Base-by-base conservation (phyloP, 1,140 invertebrate genomes). In the Conus betulinus region DNA sequence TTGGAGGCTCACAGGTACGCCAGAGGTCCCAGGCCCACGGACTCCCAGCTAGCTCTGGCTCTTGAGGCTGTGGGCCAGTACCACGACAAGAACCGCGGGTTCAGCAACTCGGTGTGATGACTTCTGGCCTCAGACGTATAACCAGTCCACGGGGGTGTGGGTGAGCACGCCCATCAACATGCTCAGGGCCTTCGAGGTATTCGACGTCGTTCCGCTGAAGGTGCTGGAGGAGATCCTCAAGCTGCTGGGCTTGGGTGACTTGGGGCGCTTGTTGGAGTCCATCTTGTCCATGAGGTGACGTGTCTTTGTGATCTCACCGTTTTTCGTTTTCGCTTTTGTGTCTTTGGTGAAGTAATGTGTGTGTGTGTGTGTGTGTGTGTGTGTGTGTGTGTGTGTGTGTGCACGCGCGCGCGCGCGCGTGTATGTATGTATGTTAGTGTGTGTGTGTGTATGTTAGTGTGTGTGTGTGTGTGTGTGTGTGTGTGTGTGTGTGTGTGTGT, bases 91-190 rank as follows among this genome's bases (percentile, higher is more conserved):
- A 94, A 94, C 79, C 51, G 74, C 4, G 83, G 76, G 0, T 91
- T 89, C 55, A 85, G 88, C 20, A 92, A 90, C 52, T 94, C 93
- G 23, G 85, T n/a, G n/a, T 91, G 8, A 91, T 92, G 91, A 91
- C 23, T 94, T 94, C 88, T 94, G 94, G 94, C 91, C 91, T 0
- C 93, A 94, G 88, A 63, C 83, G 15, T 93, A 89, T 84, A 94
- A 94, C 83, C 67, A 87, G 13, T 91, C 93, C 3, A 82, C 85
- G 3, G 67, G 85, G 2, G 74, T 82, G 52, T 94, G 91, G 89
- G 81, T 92, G 63, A 92, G 92, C 86, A 88, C 90, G 53, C 94
- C 94, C 55, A 60, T 78, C 23, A 94, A 94, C 89, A 87, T 94
- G 27, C 76, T 92, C 27, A 67, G 89, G 78, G 76, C 93, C 8